Base-by-base conservation (phyloP, 2,113 vertebrate species). In the Cnemophilus loriae region DNA sequence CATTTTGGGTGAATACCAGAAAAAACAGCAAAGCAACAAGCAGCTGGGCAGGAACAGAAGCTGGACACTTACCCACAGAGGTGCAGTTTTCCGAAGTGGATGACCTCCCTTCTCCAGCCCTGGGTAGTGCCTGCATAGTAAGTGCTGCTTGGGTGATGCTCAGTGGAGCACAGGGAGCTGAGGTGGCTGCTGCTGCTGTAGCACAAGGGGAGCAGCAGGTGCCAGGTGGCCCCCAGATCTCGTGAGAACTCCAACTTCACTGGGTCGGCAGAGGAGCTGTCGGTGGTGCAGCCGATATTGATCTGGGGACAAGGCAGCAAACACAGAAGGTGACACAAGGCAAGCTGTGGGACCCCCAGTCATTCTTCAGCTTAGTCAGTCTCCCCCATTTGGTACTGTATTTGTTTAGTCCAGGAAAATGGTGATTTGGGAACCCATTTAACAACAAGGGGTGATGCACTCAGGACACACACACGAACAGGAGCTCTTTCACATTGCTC, bases 201-300 rank as follows among this genome's bases (percentile, higher is more conserved):
- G 97, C 99, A 99, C 96, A 99, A 96, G 23, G 99, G 99, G 4
- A 99, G 98, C 95, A 99, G 97, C 61, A 99, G 98, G 97, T 99
- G 99, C 99, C 99, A 99, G 2, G 99, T 99, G 2, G 99, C 98
- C 32, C 99, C 99, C 47, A 99, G 99, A 96, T 99, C 99, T 67
- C 99, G 96, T 3, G 99, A 99, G 97, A 99, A 99, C 97, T 99
- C 99, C 85, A 99, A 87, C 84, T 96, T 98, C 49, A 99, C 98
- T 0, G 99, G 98, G 69, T 99, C 97, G 3, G 98, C 95, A 21
- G 99, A 99, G 24, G 99, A 99, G 96, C 99, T 99, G 39, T 99
- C 99, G 2, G 98, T 97, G 37, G 99, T 99, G 97, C 99, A 99
- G 87, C 99, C 99, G 3, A 99, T 98, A 35, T 99, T 99, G 95